Base-by-base conservation (phyloP, 2,888 invertebrate species). In the Caenorhabditis afra region DNA sequence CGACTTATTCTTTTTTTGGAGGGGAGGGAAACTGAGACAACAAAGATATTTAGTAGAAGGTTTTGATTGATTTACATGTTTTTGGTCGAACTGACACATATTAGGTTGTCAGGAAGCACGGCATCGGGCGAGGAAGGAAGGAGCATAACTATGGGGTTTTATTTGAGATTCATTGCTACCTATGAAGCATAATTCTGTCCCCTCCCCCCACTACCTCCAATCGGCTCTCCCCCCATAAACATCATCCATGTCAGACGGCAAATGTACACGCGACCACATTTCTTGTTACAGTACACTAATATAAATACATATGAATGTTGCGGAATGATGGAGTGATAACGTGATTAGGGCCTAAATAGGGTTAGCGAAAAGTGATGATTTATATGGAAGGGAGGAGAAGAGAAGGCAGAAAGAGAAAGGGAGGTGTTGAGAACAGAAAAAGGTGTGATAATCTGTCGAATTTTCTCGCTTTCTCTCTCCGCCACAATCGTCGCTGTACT, bases 91-190 rank as follows among this genome's bases (percentile, higher is more conserved):
- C 65, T 78, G 78, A 78, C 78, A 78, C 78, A 71, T 78, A 78
- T 78, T 71, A 71, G 78, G 78, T 71, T 71, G 78, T 78, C 78
- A 78, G 66, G 68, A 78, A 65, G 68, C 78, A 78, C 78, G 71
- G 53, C 57, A 64, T 71, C 49, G 39, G 29, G 20, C 52, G 53
- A 57, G 29, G 29, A 29, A 29, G 29, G 29, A 29, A 29, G 3
- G 29, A 29, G 29, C 50, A 73, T 73, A 73, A 73, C 73, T 73
- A 73, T 37, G 50, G 73, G 58, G 62, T 68, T 73, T 64, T 62
- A 71, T 62, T 49, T 73, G 73, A 73, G 73, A 73, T 73, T 73
- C 73, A 73, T 73, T 64, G 73, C 73, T 73, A 73, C 73, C 73
- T 73, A 50, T 73, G 29, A 35, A 29, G 64, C n/a, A 64, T 62